A percentile compares a stretch with the other conserved stretches of the same genome.
phyloP scores from a whole-genome alignment of 35 echinoderm and acorn worm species.

The Lytechinus variegatus region DNA sequence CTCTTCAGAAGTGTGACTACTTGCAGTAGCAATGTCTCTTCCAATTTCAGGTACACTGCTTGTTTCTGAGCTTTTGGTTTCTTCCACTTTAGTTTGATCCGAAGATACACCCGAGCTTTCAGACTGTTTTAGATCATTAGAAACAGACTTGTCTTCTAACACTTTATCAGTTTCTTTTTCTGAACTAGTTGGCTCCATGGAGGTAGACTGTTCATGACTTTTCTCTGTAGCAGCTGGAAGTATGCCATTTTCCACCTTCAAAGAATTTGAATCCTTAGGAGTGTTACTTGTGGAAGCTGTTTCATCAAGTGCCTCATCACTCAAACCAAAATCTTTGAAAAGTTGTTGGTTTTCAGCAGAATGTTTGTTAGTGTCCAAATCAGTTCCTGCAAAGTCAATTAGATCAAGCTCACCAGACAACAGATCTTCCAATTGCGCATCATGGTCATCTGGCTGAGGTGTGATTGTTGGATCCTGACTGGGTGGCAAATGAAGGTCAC shows the following conservation, averaged over 20 bases:
- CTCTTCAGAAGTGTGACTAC: background rate
- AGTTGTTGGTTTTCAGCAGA: constrained; percentile 97
- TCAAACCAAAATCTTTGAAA: constrained; percentile 90
- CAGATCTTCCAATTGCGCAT: constrained; percentile 91
- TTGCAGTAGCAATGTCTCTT: background rate
- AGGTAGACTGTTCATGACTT: background rate
- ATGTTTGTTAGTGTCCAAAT: constrained; percentile 93
- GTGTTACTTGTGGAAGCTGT: background rate
- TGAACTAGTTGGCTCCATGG: background rate
- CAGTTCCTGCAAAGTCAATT: constrained; percentile 89
- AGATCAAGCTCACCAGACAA: constrained; percentile 89
- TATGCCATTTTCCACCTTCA: background rate
- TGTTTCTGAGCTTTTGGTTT: constrained; percentile 50
- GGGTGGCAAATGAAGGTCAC: constrained; percentile 30
- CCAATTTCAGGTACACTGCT: background rate
- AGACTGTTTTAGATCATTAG: constrained; percentile 53
- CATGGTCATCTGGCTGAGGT: constrained; percentile 80
- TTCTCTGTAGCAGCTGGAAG: background rate
- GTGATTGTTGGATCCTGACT: background rate
- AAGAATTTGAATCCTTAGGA: background rate
- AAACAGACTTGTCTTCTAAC: background rate
- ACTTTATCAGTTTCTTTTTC: constrained; percentile 24
- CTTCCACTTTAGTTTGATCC: background rate
- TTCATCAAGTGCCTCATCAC: constrained; percentile 64
- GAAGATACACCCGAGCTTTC: background rate